phyloP scores from a whole-genome alignment of 2,888 invertebrate species.

The Agrilus cyanescens region DNA sequence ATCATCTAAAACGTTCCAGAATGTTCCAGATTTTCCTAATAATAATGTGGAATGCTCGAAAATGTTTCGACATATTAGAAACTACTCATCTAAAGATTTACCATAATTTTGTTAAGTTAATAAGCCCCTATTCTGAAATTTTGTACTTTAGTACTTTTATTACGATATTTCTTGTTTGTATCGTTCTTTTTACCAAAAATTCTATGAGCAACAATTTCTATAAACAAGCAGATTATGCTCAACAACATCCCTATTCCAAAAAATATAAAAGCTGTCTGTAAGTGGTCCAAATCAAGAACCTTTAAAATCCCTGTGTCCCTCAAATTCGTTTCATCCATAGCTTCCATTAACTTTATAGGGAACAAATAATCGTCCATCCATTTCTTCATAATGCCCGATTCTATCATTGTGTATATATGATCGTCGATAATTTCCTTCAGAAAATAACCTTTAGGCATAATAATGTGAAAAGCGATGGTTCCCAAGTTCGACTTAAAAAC shows the following conservation, averaged over 20 bases:
- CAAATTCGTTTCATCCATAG: too few relatives aligned
- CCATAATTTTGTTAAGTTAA: too few relatives aligned
- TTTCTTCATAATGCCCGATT: constrained; percentile 38
- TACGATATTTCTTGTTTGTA: too few relatives aligned
- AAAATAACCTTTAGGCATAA: constrained; percentile 42
- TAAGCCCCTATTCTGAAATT: too few relatives aligned
- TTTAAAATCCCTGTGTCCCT: too few relatives aligned
- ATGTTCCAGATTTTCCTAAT: too few relatives aligned
- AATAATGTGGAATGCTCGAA: too few relatives aligned
- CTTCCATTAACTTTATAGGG: not conserved
- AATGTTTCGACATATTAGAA: too few relatives aligned
- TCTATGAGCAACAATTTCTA: not conserved
- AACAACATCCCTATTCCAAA: not conserved
- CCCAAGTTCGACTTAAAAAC: constrained; percentile 33
- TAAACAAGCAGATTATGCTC: not conserved
- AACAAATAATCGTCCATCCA: constrained; percentile 24
- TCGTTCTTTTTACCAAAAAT: too few relatives aligned
- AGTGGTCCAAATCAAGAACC: not conserved
- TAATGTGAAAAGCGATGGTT: constrained; percentile 43
- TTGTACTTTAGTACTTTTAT: too few relatives aligned
- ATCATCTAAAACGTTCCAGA: too few relatives aligned
- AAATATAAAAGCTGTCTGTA: not conserved
- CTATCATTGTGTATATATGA: constrained; percentile 36
- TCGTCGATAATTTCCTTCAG: constrained; percentile 38
- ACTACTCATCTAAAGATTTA: too few relatives aligned